Base-by-base conservation (phyloP, 2,888 invertebrate genomes). In the Choristoneura rosaceana region DNA sequence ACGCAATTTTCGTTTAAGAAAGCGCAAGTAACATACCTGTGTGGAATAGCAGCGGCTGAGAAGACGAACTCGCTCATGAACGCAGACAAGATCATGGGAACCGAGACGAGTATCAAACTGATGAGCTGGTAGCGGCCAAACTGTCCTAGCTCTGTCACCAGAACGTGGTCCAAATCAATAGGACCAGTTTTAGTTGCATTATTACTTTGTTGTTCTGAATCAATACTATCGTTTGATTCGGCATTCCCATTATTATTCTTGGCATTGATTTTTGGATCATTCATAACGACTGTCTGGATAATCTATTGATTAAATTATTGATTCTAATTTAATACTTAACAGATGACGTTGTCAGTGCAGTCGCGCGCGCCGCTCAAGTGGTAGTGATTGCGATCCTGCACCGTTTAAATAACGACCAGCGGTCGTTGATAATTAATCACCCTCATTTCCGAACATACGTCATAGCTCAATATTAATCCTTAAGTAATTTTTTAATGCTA, bases 31-130 rank as follows among this genome's bases (percentile, higher is more conserved):
- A 25, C 55, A 81, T 90, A 97, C 97, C 97, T 96, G 92, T 97
- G 96, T 58, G 95, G 94, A 17, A 96, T 89, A 74, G 95, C 95
- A 70, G 95, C 95, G 0, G 97, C 96, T 0, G 96, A 96, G 84
- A 97, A 97, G 71, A 96, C 95, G 81, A 96, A 97, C 61, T 96
- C 95, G 76, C 96, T 94, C 78, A 95, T 95, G 75, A 96, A 95
- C 0, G 96, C 95, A 3, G 96, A 95, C 84, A 96, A 95, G 71
- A 96, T 89, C 77, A 96, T 93, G 1, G 96, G 96, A 43, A 96
- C 74, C 70, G 95, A 92, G 59, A 96, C 95, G 71, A 96, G 85
- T 50, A 93, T 69, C 74, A 96, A 95, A 74, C 95, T 95, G 43
- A 92, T 82, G 34, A 95, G 80, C 88, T 97, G 97, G 85, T 95